phyloP scores from a whole-genome alignment of 2,113 vertebrate genomes.

The Neodon shergylaensis region DNA sequence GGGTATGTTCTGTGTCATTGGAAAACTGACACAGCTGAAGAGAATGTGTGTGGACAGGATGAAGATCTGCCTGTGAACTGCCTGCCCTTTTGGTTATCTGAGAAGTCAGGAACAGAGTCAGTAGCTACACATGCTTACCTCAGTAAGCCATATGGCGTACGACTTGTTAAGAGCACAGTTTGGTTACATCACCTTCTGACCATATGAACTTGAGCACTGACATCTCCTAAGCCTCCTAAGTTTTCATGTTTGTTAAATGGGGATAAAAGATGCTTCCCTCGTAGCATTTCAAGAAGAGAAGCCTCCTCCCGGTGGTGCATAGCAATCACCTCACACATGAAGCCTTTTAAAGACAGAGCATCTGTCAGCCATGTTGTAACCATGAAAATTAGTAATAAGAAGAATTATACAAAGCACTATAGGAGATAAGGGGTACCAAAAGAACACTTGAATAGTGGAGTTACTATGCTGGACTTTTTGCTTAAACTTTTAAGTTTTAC shows the following conservation, averaged over 20 bases:
- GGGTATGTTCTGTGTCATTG: not conserved
- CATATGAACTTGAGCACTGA: not conserved
- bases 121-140: not conserved
- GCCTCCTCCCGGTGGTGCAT: not conserved
- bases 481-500: not conserved
- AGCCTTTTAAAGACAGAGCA: not conserved
- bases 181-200: not conserved
- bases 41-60: not conserved
- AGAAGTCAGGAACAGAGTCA: not conserved
- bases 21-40: not conserved
- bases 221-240: not conserved
- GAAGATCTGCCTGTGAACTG: not conserved
- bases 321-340: not conserved
- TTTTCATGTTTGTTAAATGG: slow-evolving; percentile 39
- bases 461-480: not conserved
- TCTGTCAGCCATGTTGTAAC: not conserved
- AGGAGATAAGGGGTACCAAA: not conserved
- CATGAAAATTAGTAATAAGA: not conserved
- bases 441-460: not conserved
- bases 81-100: not conserved
- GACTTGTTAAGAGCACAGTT: not conserved
- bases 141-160: not conserved
- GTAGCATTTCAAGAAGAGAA: not conserved
- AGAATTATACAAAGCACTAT: not conserved
- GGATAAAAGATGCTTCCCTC: not conserved